A percentile compares a stretch with the other conserved stretches of the same genome.
phyloP scores from a whole-genome alignment of 2,113 vertebrate genomes.

The Thomomys bottae region DNA sequence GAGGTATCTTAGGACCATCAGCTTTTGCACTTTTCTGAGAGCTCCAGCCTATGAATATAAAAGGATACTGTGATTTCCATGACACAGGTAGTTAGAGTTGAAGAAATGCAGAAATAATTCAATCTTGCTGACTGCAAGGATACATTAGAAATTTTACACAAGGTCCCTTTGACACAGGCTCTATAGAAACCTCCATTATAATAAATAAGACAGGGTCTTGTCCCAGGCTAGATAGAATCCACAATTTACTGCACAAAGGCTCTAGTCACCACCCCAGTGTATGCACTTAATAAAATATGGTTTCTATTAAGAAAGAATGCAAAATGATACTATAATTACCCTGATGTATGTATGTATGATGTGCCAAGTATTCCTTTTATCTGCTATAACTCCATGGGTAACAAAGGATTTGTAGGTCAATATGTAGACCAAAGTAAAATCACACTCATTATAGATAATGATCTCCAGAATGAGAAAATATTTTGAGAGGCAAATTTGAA shows the following conservation, averaged over 20 bases:
- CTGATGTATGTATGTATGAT: not conserved
- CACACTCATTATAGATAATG: not conserved
- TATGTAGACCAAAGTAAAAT: not conserved
- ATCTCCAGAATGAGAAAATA: not conserved
- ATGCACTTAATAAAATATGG: not conserved
- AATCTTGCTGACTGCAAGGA: not conserved
- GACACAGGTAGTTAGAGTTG: not conserved
- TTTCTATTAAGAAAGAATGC: not conserved
- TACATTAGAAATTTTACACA: not conserved
- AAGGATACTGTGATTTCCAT: not conserved
- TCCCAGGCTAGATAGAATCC: not conserved
- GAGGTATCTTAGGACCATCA: not conserved
- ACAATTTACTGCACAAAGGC: not conserved
- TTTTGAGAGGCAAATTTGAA: conserved; percentile 30
- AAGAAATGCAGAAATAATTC: not conserved
- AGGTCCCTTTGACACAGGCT: not conserved
- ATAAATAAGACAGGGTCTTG: not conserved
- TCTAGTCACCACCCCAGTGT: not conserved
- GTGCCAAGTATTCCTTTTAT: not conserved
- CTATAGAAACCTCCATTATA: not conserved
- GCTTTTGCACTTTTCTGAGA: not conserved
- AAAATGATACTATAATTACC: not conserved
- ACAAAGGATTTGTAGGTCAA: not conserved
- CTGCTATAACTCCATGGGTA: not conserved
- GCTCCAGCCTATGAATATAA: not conserved